Conservation (phyloP, 2,797 vertebrate genomes). For the Sebastes kiyomatsui region DNA sequence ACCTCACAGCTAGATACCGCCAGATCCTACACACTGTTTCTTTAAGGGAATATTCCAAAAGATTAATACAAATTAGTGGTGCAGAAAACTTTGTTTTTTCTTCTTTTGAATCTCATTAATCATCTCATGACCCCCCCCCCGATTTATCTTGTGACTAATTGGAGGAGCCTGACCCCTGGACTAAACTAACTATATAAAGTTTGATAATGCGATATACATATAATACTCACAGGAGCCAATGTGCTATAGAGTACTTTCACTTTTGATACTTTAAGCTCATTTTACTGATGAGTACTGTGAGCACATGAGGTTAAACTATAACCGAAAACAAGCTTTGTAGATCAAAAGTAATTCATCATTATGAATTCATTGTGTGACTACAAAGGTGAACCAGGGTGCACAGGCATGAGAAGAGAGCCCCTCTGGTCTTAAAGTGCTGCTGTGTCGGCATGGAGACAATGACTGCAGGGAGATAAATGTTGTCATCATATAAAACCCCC, state of each 20-base stretch:
- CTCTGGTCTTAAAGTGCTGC: conserved; percentile 12
- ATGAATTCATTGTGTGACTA: conserved; percentile 12
- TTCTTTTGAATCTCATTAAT: not conserved
- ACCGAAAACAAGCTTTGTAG: not conserved
- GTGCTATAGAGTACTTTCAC: not conserved
- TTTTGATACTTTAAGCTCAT: not conserved
- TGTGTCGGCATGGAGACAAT: conserved; percentile 53
- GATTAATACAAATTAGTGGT: not conserved
- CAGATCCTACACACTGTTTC: not conserved
- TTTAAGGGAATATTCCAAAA: not conserved
- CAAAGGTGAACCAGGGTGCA: conserved; percentile 18
- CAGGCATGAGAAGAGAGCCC: conserved; percentile 19
- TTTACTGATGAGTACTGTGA: not conserved
- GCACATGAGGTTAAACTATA: not conserved
- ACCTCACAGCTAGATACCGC: not conserved
- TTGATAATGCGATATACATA: too few species aligned
- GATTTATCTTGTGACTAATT: not conserved
- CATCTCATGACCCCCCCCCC: not conserved
- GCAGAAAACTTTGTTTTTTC: not conserved
- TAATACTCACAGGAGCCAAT: too few species aligned
- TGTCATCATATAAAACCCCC: conserved; percentile 34
- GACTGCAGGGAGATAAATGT: conserved; percentile 42
- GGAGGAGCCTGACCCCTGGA: not conserved
- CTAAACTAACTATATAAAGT: not conserved
- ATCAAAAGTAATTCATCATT: conserved; percentile 23